Conservation (phyloP, 2,888 invertebrate genomes). For the Tenthredo livida region DNA sequence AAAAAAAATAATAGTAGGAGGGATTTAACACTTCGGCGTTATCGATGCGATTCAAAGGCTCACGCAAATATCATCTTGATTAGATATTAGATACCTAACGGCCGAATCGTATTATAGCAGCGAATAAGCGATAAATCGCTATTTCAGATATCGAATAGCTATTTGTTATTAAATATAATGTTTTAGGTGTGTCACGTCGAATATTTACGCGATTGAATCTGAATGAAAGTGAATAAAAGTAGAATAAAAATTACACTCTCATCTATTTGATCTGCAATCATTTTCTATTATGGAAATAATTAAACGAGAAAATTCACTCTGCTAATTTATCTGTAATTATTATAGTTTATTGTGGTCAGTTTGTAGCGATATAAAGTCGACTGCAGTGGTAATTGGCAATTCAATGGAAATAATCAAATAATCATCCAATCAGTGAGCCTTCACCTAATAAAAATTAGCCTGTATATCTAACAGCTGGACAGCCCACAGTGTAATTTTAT, state of each 20-base stretch:
- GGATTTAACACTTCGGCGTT: background rate
- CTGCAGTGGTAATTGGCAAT: constrained; percentile 27
- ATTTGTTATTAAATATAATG: background rate
- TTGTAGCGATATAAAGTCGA: constrained; percentile 24
- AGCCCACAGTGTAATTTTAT: constrained; percentile 14
- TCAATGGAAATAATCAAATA: constrained; percentile 40
- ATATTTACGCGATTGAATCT: background rate
- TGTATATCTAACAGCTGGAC: background rate
- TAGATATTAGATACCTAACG: background rate
- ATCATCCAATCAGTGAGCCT: constrained; percentile 34
- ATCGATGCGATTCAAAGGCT: background rate
- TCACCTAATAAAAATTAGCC: background rate
- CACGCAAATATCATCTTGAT: background rate
- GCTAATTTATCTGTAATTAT: background rate
- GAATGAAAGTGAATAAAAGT: background rate
- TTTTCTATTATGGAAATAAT: background rate
- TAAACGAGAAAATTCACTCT: background rate
- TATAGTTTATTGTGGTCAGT: background rate
- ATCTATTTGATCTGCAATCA: background rate
- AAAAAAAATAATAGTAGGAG: background rate
- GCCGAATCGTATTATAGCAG: background rate
- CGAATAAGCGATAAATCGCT: background rate
- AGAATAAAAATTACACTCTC: background rate
- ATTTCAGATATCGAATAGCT: background rate
- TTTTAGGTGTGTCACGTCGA: too few species aligned